Evolutionary conservation across 2,888 invertebrate genomes (phyloP).

Genomic region (Limenitis camilla): DNA sequence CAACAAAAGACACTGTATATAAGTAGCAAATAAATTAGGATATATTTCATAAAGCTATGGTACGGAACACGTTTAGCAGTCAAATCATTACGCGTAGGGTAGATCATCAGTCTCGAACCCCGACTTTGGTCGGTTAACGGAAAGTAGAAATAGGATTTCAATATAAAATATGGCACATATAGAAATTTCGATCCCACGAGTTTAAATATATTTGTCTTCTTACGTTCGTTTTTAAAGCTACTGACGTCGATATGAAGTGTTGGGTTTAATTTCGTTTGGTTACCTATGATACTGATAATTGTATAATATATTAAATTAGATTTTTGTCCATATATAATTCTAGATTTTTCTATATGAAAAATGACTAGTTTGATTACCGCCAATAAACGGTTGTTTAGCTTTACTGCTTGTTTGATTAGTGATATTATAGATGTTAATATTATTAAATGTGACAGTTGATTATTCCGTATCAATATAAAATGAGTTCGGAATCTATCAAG

Average conservation of each 20-base stretch:
- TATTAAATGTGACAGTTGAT: too few relatives aligned
- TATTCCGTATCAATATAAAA: too few relatives aligned
- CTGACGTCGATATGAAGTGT: not conserved
- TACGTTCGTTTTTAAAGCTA: constrained; percentile 4
- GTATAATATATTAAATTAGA: too few relatives aligned
- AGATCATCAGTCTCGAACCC: constrained; percentile 56
- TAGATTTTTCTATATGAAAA: too few relatives aligned
- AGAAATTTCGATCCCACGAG: constrained; percentile 26
- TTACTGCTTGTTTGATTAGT: too few relatives aligned
- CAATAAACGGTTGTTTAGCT: too few relatives aligned
- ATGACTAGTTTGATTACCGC: too few relatives aligned
- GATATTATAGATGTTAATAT: too few relatives aligned
- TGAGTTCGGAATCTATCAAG: too few relatives aligned
- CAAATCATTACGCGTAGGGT: constrained; percentile 31
- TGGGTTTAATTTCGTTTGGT: not conserved
- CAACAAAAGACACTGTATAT: not conserved
- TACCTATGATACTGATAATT: too few relatives aligned
- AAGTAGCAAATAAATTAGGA: not conserved
- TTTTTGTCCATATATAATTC: too few relatives aligned
- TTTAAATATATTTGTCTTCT: constrained; percentile 1
- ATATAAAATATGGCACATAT: constrained; percentile 27
- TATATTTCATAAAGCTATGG: constrained; percentile 2
- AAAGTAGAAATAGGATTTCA: constrained; percentile 34
- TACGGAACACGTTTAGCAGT: constrained; percentile 10
- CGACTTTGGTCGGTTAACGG: constrained; percentile 30